These are phyloP conservation scores for Phalacrocorax aristotelis DNA, from an alignment of 2,113 vertebrate species.

Conservation along the genomic window DNA sequence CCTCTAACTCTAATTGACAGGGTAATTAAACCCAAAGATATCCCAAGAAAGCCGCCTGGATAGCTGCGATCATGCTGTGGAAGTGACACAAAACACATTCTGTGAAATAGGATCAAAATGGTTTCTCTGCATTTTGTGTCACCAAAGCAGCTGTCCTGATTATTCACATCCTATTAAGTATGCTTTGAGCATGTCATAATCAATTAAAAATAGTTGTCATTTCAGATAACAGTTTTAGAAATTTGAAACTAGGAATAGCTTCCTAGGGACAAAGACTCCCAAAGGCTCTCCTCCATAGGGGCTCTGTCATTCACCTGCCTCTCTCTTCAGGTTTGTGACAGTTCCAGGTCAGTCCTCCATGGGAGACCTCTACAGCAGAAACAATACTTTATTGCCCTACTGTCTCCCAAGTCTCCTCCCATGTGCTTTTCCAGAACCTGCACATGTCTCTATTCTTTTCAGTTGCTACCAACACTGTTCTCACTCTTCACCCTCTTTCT, in stretches of 20 bases:
- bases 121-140: conserved; percentile 18
- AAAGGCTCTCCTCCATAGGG: not conserved
- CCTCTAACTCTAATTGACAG: conserved; percentile 58
- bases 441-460: not conserved
- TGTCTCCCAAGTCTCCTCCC: not conserved
- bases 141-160: conserved; percentile 15
- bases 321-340: not conserved
- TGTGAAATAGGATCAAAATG: conserved; percentile 32
- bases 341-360: not conserved
- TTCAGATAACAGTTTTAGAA: not conserved
- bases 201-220: conserved; percentile 34
- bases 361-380: not conserved
- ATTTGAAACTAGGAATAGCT: not conserved
- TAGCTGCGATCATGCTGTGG: not conserved
- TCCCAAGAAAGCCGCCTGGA: not conserved
- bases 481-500: not conserved
- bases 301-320: not conserved
- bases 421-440: not conserved
- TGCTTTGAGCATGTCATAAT: conserved; percentile 16
- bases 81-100: not conserved
- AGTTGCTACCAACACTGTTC: not conserved
- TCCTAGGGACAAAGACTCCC: not conserved
- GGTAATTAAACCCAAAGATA: conserved; percentile 45
- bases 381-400: not conserved
- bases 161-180: conserved; percentile 35